Conservation (phyloP, 1,140 invertebrate species). For the Bicyclus anynana region DNA sequence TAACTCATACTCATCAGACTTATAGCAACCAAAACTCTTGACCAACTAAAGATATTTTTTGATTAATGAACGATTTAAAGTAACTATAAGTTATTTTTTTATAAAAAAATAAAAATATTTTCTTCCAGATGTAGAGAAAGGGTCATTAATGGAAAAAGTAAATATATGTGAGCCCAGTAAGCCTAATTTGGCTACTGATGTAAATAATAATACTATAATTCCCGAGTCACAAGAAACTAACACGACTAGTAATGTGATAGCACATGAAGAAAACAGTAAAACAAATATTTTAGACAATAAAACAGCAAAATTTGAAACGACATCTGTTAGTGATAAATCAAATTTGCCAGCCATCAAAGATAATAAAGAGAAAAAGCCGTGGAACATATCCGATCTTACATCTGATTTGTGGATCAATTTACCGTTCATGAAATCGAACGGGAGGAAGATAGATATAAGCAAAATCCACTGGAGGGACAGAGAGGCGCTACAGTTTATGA, state of each 20-base stretch:
- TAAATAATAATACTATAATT: neutral
- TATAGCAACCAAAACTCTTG: no score
- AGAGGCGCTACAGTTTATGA: slow-evolving; percentile 95
- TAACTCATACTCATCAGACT: no score
- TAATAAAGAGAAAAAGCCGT: slow-evolving; percentile 44
- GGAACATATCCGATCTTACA: slow-evolving; percentile 62
- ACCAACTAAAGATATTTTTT: no score
- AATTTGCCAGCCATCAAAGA: neutral
- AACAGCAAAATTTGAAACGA: neutral
- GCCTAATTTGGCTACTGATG: neutral
- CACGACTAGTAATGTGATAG: neutral
- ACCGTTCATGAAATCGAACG: slow-evolving; percentile 53
- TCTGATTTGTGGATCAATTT: slow-evolving; percentile 60
- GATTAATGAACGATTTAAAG: no score
- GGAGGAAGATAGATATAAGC: slow-evolving; percentile 73
- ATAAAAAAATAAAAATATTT: neutral
- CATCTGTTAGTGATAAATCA: neutral
- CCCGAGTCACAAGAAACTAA: neutral
- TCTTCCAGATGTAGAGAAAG: slow-evolving; percentile 2
- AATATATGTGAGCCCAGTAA: neutral
- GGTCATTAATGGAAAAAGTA: neutral
- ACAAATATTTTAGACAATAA: neutral
- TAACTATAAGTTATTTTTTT: neutral
- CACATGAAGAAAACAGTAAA: neutral
- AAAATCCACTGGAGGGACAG: slow-evolving; percentile 81